Conservation (phyloP, 2,888 invertebrate genomes). For the Chalcis sispes region DNA sequence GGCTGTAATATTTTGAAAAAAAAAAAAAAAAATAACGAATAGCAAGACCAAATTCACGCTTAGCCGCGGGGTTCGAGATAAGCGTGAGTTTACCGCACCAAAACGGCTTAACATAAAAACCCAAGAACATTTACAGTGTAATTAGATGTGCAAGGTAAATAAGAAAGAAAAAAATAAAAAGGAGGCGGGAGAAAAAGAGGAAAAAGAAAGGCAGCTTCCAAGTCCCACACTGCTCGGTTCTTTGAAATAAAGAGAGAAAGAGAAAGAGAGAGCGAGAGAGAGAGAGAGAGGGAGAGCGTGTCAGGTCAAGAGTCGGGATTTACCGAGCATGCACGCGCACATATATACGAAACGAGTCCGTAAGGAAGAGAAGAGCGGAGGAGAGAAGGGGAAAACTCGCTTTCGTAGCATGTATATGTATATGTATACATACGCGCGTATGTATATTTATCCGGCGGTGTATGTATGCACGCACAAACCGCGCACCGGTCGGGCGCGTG, state of each 20-base stretch:
- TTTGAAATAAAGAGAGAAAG: too few species aligned
- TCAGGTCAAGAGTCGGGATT: constrained; percentile 47
- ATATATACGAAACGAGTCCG: too few species aligned
- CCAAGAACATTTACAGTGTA: constrained; percentile 2
- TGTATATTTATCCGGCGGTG: neutral
- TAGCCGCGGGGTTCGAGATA: neutral
- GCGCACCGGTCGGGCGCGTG: constrained; percentile 57
- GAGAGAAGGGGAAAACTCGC: neutral
- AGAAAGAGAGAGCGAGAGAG: neutral
- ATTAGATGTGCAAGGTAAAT: constrained; percentile 25
- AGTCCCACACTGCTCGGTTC: too few species aligned
- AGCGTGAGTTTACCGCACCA: neutral
- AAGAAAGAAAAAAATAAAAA: neutral
- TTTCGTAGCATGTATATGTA: too few species aligned
- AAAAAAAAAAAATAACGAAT: neutral
- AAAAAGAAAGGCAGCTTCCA: too few species aligned
- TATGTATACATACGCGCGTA: constrained; percentile 55
- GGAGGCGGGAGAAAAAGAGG: neutral
- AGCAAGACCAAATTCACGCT: neutral
- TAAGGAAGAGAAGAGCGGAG: constrained; percentile 59
- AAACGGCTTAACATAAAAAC: neutral
- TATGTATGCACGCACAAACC: constrained; percentile 52
- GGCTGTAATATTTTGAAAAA: neutral
- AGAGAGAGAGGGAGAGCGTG: constrained; percentile 1
- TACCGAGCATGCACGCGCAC: too few species aligned